Base-by-base conservation (phyloP, 2,113 vertebrate species). In the Hydropotes inermis region DNA sequence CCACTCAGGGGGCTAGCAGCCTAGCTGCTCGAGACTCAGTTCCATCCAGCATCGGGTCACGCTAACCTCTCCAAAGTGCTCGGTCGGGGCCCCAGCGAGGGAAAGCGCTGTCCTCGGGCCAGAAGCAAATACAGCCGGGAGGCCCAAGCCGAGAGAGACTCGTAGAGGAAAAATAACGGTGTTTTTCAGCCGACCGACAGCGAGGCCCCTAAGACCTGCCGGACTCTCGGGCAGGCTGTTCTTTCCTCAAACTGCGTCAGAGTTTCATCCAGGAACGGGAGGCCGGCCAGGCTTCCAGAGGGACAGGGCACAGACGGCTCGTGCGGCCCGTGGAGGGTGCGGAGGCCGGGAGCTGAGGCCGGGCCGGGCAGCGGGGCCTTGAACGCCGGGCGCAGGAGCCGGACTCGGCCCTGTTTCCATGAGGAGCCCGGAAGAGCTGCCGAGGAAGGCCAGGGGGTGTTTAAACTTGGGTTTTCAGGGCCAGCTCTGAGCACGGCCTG, bases 201-300 rank as follows among this genome's bases (percentile, higher is more conserved):
- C 3, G 43, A 98, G 97, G 87, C 98, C 97, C 97, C 97, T 96
- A 81, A 97, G 93, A 95, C 97, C 95, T 98, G 97, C 97, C 97
- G 96, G 96, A 98, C 98, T 97, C 82, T 95, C 74, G 81, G 89
- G 60, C 91, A 83, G 93, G 28, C 94, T 97, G 39, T 97, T 97
- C 95, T 98, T 95, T 93, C 95, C 78, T 96, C 82, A 45, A 0
- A 94, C 96, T 95, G 93, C 23, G 0, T 97, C 78, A 96, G 95
- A 74, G 96, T 92, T 95, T 97, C 89, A 93, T 96, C 95, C 97
- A 97, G 89, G 95, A 94, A 93, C 90, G 96, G 96, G 96, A 93
- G 2, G 7, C 36, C 16, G 25, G 97, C 97, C 97, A 98, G 93
- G 58, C 58, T 64, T 95, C 78, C 28, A 21, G 43, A 93, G 96